Conservation (phyloP, 2,113 vertebrate species). For the Menura novaehollandiae region DNA sequence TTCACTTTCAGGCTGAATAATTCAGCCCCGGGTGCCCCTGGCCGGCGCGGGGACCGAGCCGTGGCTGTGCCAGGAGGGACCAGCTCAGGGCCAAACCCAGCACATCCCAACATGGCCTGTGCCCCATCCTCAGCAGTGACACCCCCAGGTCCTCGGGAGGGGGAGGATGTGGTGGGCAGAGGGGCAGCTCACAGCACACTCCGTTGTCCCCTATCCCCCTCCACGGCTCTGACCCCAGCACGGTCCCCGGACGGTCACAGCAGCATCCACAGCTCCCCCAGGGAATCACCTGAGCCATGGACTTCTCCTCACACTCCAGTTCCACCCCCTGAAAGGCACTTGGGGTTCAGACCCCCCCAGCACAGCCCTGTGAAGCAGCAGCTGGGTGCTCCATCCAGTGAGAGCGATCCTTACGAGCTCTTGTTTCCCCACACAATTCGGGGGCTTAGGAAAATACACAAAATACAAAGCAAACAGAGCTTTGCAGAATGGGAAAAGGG, state of each 20-base stretch:
- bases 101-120: rapidly evolving
- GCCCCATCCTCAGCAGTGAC: neutral
- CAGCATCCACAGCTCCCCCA: neutral
- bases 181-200: rapidly evolving
- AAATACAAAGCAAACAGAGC: neutral
- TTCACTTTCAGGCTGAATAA: constrained; percentile 32
- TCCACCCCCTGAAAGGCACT: neutral
- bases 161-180: neutral
- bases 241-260: rapidly evolving
- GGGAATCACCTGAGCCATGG: neutral
- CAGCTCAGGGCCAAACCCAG: neutral
- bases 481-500: too few species aligned
- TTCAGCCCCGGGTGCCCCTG: neutral
- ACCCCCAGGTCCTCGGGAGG: rapidly evolving
- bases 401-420: rapidly evolving
- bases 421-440: rapidly evolving
- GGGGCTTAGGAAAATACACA: neutral
- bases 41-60: rapidly evolving
- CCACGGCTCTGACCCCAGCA: neutral
- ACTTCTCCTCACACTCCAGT: neutral
- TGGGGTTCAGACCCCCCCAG: neutral
- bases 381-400: rapidly evolving
- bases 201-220: neutral
- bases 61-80: rapidly evolving
- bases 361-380: neutral